A percentile compares a stretch with the other conserved stretches of the same genome.
These are phyloP conservation scores for Stratiomys singularior DNA, from an alignment of 2,888 invertebrate species.

Conservation along the genomic window DNA sequence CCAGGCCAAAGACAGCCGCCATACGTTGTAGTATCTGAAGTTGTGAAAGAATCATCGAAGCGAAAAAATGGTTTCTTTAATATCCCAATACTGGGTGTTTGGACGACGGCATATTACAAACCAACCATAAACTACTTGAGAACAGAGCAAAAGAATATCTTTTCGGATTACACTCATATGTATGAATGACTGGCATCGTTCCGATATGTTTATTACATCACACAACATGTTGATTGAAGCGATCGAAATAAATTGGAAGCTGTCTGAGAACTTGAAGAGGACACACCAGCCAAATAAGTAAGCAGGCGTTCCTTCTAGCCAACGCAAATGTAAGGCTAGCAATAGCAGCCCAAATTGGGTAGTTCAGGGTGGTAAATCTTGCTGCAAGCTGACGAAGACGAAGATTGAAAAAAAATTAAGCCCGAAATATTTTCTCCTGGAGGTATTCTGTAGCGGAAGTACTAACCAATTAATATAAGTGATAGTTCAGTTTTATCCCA, in stretches of 20 bases:
- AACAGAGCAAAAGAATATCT: not conserved
- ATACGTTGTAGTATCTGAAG: not conserved
- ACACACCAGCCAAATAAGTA: not conserved
- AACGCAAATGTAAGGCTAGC: not conserved
- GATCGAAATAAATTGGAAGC: slow-evolving; percentile 47
- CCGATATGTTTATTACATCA: slow-evolving; percentile 33
- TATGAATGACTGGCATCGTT: slow-evolving; percentile 22
- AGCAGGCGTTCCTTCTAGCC: not conserved
- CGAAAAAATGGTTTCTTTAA: slow-evolving; percentile 18
- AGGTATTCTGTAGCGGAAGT: slow-evolving; percentile 41
- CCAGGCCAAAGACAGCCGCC: no score
- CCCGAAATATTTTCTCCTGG: not conserved
- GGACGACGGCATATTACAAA: not conserved
- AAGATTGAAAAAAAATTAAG: not conserved
- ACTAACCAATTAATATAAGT: slow-evolving; percentile 41
- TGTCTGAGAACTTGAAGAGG: slow-evolving; percentile 38
- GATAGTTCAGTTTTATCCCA: slow-evolving; percentile 41
- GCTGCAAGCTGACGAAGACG: not conserved
- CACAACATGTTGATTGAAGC: slow-evolving; percentile 47
- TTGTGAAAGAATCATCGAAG: slow-evolving; percentile 12
- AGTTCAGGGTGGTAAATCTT: slow-evolving; percentile 33
- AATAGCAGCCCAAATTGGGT: not conserved
- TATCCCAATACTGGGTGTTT: not conserved
- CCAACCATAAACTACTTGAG: not conserved
- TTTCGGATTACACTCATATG: not conserved